These are phyloP conservation scores for Temnothorax unifasciatus DNA, from an alignment of 2,888 invertebrate species.

Conservation along the genomic window DNA sequence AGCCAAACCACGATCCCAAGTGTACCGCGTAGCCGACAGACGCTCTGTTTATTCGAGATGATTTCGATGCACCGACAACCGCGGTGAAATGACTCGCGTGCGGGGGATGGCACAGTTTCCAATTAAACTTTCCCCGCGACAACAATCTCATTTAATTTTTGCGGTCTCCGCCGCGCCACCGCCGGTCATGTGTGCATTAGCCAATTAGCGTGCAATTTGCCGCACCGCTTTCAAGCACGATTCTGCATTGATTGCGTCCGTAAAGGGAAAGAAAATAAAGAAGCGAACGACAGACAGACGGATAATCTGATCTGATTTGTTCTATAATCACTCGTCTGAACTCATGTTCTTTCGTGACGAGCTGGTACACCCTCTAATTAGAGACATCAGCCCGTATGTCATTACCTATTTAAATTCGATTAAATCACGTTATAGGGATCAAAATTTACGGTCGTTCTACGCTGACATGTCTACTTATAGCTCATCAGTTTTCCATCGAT, in stretches of 20 bases:
- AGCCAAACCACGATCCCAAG: constrained; percentile 42
- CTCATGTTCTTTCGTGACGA: constrained; percentile 11
- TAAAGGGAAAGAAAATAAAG: constrained; percentile 31
- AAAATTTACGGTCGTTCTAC: constrained; percentile 61
- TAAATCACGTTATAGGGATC: constrained; percentile 42
- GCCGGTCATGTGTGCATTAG: constrained; percentile 23
- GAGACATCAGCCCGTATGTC: constrained; percentile 47
- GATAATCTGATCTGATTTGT: constrained; percentile 6
- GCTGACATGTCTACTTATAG: constrained; percentile 66
- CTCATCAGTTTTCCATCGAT: constrained; percentile 62
- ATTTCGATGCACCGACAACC: constrained; percentile 38
- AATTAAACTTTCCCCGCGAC: constrained; percentile 54
- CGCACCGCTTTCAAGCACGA: constrained; percentile 3
- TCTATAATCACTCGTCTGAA: constrained; percentile 44
- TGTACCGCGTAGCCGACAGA: constrained; percentile 26
- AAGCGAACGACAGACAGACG: constrained; percentile 18
- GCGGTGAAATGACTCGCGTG: constrained; percentile 39
- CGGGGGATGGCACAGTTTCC: constrained; percentile 30
- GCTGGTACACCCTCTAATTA: constrained; percentile 47
- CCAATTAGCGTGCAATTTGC: constrained; percentile 37
- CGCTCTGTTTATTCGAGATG: constrained; percentile 43
- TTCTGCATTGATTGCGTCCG: constrained; percentile 2
- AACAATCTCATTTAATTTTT: constrained; percentile 51
- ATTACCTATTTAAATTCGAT: constrained; percentile 73
- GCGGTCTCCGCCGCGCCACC: constrained; percentile 22